Percentiles rank a stretch among this genome's conserved stretches.
Evolutionary conservation across 1,140 invertebrate species (phyloP).

Genomic region (Trachymyrmex cornetzi): DNA sequence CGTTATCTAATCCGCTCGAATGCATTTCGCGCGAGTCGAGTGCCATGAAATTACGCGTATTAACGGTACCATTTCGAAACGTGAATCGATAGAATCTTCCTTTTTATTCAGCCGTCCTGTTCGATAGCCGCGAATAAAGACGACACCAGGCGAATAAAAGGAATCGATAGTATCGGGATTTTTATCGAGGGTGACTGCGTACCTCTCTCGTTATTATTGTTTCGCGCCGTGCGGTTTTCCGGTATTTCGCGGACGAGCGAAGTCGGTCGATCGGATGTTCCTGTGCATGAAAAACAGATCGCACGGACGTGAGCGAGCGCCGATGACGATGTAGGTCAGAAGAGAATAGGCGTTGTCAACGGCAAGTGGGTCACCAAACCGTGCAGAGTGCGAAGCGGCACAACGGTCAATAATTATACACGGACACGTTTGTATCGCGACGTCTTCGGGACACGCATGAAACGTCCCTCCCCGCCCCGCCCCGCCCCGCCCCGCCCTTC

Average conservation of each 20-base stretch:
- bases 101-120: background rate
- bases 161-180: background rate
- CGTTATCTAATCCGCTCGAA: conserved; percentile 58
- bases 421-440: conserved; percentile 2
- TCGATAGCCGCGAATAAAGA: background rate
- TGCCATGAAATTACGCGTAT: background rate
- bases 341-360: conserved; percentile 61
- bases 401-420: conserved; percentile 54
- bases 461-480: too few relatives aligned
- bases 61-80: conserved; percentile 10
- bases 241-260: conserved; percentile 5
- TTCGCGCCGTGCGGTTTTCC: conserved; percentile 16
- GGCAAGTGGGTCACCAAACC: conserved; percentile 55
- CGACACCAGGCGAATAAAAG: background rate
- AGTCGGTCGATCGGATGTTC: conserved; percentile 46
- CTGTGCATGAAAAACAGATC: conserved; percentile 46
- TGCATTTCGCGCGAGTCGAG: background rate
- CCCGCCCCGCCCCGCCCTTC: background rate
- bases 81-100: background rate
- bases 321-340: conserved; percentile 57
- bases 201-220: background rate
- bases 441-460: conserved; percentile 24
- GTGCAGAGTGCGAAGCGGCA: background rate
- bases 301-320: conserved; percentile 17
- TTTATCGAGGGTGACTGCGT: conserved; percentile 1